Conservation (phyloP, 2,113 vertebrate species). For the Elephas maximus region DNA sequence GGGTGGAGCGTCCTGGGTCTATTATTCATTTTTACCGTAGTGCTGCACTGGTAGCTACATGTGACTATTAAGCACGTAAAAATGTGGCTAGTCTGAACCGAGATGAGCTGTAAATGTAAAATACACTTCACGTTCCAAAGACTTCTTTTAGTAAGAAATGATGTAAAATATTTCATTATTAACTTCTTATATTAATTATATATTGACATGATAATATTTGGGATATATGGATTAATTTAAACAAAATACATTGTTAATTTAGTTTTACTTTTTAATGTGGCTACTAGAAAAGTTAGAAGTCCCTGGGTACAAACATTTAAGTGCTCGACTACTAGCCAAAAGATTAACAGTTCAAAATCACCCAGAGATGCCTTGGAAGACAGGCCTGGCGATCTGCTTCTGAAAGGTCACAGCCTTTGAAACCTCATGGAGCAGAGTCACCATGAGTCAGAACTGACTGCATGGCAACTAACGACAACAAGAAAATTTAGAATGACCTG, state of each 20-base stretch:
- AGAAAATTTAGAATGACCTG: not conserved
- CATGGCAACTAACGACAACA: not conserved
- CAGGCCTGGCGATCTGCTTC: not conserved
- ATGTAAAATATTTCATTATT: too few relatives aligned
- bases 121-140: not conserved
- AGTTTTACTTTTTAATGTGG: not conserved
- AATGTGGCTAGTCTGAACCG: not conserved
- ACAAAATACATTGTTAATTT: conserved; percentile 10
- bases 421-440: not conserved
- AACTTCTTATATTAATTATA: conserved; percentile 3
- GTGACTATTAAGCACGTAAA: not conserved
- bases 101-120: not conserved
- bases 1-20: not conserved
- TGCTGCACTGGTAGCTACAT: not conserved
- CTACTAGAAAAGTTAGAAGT: not conserved
- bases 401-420: not conserved
- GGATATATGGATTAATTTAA: not conserved
- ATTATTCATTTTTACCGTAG: not conserved
- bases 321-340: too few relatives aligned
- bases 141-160: not conserved
- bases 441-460: not conserved
- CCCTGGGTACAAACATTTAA: too few relatives aligned
- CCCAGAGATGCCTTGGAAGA: too few relatives aligned
- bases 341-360: too few relatives aligned
- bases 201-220: conserved; percentile 1